Base-by-base conservation (phyloP, 2,888 invertebrate genomes). In the Archips crataeganus region DNA sequence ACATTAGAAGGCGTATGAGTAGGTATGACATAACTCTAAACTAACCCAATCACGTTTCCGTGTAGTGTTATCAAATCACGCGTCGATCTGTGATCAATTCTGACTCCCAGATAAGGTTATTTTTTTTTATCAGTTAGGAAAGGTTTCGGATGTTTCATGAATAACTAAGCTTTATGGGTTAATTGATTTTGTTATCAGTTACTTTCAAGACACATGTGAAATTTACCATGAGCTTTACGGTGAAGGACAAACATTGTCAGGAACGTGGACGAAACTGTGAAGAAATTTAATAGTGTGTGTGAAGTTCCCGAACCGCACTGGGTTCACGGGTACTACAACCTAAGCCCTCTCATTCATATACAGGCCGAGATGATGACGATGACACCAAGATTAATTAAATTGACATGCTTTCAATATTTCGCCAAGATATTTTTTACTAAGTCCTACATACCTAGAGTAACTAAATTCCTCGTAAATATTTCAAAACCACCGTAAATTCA, bases 51-150 rank as follows among this genome's bases (percentile, higher is more conserved):
- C 73, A 13, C 42, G 13, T 36, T 61, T 67, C 62, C 63, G 32
- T 47, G 32, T 63, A 13, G 63, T 10, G 57, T 73, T 68, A 69
- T 69, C 63, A 34, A 59, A 69, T 68, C 63, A 69, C 68, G 68
- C 68, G 63, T 13, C 13, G 45, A 23, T 57, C 63, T 13, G 63
- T 64, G 59, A 64, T 69, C 63, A 49, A 34, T 42, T 61, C 64
- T 64, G 39, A 32, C 39, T 54, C 15, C 10, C 32, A 49, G 47
- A 60, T 60, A 70, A 70, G 70, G 74, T 70, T 65, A 74, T 61
- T 69, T 68, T 45, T 66, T 13, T 67, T 49, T 64, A 51, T 36
- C 34, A 13, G n/a, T 65, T 51, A 10, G 9, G 36, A 49, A 51
- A 65, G 10, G 15, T 15, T 65, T 15, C 36, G 36, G n/a, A 47